Evolutionary conservation across 1,140 invertebrate species (phyloP), one percentile per base, ranked within the genome.

Genomic region (Megathymus violae): DNA sequence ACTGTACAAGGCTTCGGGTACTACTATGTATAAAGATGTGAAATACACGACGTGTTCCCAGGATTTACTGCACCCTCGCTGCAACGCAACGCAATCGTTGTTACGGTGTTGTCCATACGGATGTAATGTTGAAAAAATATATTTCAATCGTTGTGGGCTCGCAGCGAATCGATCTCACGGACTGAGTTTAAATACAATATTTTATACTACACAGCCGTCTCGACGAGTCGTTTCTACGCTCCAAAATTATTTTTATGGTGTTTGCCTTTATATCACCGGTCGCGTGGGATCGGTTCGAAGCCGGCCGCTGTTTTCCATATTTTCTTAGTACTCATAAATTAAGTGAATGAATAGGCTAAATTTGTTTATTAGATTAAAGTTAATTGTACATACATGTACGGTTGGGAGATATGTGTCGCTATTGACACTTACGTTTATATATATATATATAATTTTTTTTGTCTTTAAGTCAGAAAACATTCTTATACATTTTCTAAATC

Each of bases 381-480:
- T 10, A 54, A 54, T 43, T 78, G 76, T 79, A 79, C 71, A 79
- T 79, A 79, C 65, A 44, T 67, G 76, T 74, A 69, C 67, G 72
- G 65, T 67, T 76, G 69, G 17, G 48, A 46, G 58, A 69, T 64
- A 63, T 59, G 71, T 56, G 62, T 46, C 13, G 38, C 59, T 46
- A 52, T n/a, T n/a, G n/a, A n/a, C n/a, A n/a, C n/a, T n/a, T n/a
- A 51, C 16, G n/a, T 40, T 52, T 61, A 25, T 36, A 27, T 58
- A 64, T 31, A 4, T 9, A 22, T 22, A 22, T 22, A 22, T 22
- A 22, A 22, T 31, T 64, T 51, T 64, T 64, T 27, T 43, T 36
- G 17, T 54, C 19, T 27, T 41, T 13, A 40, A 54, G 27, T 52
- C 34, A 22, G 36, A 10, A 15, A 19, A 27, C 22, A 15, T 54